A percentile compares a stretch with the other conserved stretches of the same genome.
phyloP scores from a whole-genome alignment of 2,888 invertebrate species.

The Synergus laeviventris region DNA sequence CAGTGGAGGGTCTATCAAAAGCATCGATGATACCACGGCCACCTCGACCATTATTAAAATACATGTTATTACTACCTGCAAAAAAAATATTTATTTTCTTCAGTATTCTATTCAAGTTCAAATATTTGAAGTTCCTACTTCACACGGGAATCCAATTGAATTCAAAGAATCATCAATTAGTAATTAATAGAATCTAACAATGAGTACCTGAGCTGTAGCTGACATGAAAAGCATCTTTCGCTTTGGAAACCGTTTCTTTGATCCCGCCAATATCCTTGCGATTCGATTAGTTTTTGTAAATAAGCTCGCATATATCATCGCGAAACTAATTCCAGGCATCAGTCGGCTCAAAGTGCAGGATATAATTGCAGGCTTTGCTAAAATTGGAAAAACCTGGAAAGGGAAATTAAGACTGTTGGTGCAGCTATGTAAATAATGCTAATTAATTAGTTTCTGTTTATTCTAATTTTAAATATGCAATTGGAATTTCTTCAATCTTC shows the following conservation, averaged over 20 bases:
- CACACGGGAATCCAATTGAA: not conserved
- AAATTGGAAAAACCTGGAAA: conserved; percentile 78
- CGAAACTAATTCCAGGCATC: conserved; percentile 82
- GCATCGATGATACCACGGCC: conserved; percentile 77
- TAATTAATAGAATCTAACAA: conserved; percentile 1
- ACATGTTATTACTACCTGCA: conserved; percentile 81
- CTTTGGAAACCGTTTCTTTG: conserved; percentile 84
- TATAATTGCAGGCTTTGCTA: conserved; percentile 79
- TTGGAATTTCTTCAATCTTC: too few species aligned
- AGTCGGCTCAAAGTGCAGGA: conserved; percentile 80
- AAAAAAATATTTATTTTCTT: conserved; percentile 14
- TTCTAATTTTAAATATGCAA: not conserved
- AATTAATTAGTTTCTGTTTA: not conserved
- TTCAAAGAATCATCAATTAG: not conserved
- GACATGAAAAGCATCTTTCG: conserved; percentile 83
- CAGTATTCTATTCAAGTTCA: not conserved
- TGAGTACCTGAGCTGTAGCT: conserved; percentile 78
- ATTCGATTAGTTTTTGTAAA: conserved; percentile 88
- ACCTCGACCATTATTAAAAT: conserved; percentile 83
- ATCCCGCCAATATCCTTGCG: conserved; percentile 84
- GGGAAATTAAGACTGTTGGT: not conserved
- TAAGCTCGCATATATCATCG: conserved; percentile 85
- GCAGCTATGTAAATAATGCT: not conserved
- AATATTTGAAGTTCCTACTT: not conserved
- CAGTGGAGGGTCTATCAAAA: conserved; percentile 80